These are phyloP conservation scores for Tetraodon nigroviridis DNA, from an alignment of 2,113 vertebrate genomes.

Conservation along the genomic window DNA sequence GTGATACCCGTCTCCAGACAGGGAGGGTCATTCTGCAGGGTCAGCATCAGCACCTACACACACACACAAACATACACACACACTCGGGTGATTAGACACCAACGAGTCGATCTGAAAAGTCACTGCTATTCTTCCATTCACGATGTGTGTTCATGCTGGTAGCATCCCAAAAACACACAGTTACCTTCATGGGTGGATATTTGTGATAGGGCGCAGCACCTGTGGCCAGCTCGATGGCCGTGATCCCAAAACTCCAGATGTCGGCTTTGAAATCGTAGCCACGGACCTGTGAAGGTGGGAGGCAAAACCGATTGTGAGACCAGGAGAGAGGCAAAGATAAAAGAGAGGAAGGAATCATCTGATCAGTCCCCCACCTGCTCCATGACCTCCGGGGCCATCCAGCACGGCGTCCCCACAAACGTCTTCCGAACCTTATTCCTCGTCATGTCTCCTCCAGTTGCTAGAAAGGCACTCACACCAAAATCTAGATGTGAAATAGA, in stretches of 20 bases:
- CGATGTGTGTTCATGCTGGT: too few relatives aligned
- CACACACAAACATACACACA: not conserved
- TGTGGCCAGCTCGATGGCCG: slow-evolving; percentile 94
- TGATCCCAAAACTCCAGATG: slow-evolving; percentile 99
- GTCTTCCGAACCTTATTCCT: slow-evolving; percentile 98
- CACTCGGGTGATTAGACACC: not conserved
- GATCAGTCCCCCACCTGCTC: slow-evolving; percentile 80
- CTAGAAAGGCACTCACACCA: slow-evolving; percentile 95
- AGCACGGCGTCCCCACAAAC: slow-evolving; percentile 96
- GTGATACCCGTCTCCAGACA: slow-evolving; percentile 94
- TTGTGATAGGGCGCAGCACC: slow-evolving; percentile 98
- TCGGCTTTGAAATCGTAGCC: slow-evolving; percentile 99
- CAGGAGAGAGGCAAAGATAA: not conserved
- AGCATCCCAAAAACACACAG: not conserved
- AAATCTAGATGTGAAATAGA: slow-evolving; percentile 77
- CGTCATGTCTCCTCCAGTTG: slow-evolving; percentile 95
- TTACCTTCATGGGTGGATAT: slow-evolving; percentile 96
- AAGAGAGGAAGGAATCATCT: not conserved
- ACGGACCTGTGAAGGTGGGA: slow-evolving; percentile 78
- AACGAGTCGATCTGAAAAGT: too few relatives aligned
- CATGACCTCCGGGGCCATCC: slow-evolving; percentile 99
- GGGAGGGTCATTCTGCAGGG: slow-evolving; percentile 95
- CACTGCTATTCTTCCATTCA: too few relatives aligned
- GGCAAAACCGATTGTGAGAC: slow-evolving; percentile 2
- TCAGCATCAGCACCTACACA: slow-evolving; percentile 95